These are phyloP conservation scores for Hydroisotoma schaefferi DNA, from an alignment of 2,888 invertebrate species.

Conservation along the genomic window DNA sequence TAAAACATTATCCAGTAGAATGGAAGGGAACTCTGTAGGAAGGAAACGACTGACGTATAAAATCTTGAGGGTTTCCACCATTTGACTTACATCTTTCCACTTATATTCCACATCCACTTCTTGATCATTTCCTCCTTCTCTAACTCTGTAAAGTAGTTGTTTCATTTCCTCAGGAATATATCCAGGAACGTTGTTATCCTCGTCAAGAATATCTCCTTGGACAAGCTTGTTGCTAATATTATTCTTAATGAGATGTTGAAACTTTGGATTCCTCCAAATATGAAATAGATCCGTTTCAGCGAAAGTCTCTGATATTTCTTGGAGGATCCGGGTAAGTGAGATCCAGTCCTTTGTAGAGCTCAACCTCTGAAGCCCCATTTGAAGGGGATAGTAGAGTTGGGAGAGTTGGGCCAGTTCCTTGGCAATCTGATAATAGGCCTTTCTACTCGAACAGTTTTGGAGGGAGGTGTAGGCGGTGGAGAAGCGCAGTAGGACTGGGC, in stretches of 20 bases:
- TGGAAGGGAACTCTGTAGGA: slow-evolving; percentile 2
- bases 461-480: too few species aligned
- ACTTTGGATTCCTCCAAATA: slow-evolving; percentile 3
- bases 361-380: not conserved
- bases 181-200: not conserved
- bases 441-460: too few species aligned
- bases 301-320: not conserved
- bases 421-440: not conserved
- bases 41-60: not conserved
- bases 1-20: slow-evolving; percentile 5
- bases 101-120: not conserved
- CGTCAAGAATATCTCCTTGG: not conserved
- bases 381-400: not conserved
- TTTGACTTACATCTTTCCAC: not conserved
- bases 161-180: not conserved
- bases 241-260: not conserved
- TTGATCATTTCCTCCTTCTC: not conserved
- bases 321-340: not conserved
- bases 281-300: not conserved
- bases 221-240: not conserved
- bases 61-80: slow-evolving; percentile 4
- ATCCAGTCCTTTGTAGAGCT: not conserved
- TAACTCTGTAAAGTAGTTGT: not conserved
- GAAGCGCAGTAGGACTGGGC: too few species aligned
- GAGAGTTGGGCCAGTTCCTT: not conserved